Conservation (phyloP, 2,888 invertebrate species). For the Ectemnius lituratus region DNA sequence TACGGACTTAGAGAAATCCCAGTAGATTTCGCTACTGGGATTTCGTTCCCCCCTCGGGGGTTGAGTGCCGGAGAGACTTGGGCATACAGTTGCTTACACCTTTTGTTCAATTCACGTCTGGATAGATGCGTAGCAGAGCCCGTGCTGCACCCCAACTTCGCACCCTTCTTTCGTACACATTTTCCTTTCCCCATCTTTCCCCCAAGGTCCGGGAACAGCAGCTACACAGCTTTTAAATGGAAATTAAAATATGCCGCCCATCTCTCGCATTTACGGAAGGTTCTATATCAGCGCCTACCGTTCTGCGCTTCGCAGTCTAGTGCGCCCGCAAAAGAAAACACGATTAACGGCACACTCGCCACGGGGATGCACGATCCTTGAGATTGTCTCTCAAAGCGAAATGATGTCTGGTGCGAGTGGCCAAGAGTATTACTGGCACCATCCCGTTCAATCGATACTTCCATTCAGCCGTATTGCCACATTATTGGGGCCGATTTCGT, state of each 20-base stretch:
- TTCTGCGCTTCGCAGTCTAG: not conserved
- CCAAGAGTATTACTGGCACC: slow-evolving; percentile 10
- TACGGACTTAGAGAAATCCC: too few species aligned
- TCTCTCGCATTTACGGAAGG: not conserved
- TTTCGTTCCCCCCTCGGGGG: not conserved
- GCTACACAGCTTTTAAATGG: slow-evolving; percentile 29
- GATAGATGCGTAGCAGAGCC: slow-evolving; percentile 39
- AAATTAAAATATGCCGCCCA: slow-evolving; percentile 37
- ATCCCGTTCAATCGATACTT: slow-evolving; percentile 10
- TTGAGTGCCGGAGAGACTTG: not conserved
- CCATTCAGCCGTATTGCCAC: not conserved
- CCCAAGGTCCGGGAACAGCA: slow-evolving; percentile 18
- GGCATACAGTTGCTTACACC: not conserved
- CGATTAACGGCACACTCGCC: too few species aligned
- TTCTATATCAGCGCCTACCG: not conserved
- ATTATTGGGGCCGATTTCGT: not conserved
- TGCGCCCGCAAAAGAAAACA: not conserved
- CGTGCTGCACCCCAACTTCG: slow-evolving; percentile 44
- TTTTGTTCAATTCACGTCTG: slow-evolving; percentile 16
- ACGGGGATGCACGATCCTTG: too few species aligned
- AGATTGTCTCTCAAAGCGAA: not conserved
- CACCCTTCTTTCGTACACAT: slow-evolving; percentile 33
- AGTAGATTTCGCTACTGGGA: too few species aligned
- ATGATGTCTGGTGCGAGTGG: slow-evolving; percentile 2
- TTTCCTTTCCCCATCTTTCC: slow-evolving; percentile 17